Conservation (phyloP, 2,797 vertebrate genomes). For the Myotis myotis region DNA sequence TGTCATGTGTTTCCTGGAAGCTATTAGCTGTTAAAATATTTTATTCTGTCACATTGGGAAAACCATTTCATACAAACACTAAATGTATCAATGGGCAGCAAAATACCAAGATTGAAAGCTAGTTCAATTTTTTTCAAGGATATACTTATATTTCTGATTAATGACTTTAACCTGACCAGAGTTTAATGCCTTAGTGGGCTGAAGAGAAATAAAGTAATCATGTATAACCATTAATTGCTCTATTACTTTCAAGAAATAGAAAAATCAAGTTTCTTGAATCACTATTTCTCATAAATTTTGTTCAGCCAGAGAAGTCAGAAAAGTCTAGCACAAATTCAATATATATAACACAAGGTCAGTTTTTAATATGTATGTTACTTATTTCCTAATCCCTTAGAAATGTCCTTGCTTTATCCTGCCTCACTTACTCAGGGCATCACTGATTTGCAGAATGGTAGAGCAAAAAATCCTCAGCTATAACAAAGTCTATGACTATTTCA, state of each 20-base stretch:
- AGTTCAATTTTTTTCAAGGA: slow-evolving; percentile 64
- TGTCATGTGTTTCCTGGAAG: slow-evolving; percentile 24
- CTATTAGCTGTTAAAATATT: slow-evolving; percentile 40
- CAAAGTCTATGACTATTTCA: not conserved
- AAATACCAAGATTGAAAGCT: slow-evolving; percentile 60
- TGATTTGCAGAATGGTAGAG: not conserved
- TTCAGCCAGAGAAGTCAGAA: slow-evolving; percentile 30
- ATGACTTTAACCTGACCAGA: slow-evolving; percentile 59
- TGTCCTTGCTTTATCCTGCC: not conserved
- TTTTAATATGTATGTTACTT: slow-evolving; percentile 1
- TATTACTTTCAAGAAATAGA: slow-evolving; percentile 60
- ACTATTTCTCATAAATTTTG: slow-evolving; percentile 36
- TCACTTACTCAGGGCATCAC: not conserved
- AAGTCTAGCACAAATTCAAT: not conserved
- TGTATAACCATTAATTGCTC: slow-evolving; percentile 38
- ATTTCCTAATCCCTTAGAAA: slow-evolving; percentile 50
- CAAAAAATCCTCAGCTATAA: not conserved
- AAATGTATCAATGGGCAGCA: slow-evolving; percentile 54
- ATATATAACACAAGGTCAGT: not conserved
- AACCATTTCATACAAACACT: slow-evolving; percentile 63
- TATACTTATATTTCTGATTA: slow-evolving; percentile 60
- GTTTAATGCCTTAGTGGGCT: slow-evolving; percentile 48
- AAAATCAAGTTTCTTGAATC: slow-evolving; percentile 51
- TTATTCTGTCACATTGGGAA: slow-evolving; percentile 56
- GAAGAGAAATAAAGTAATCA: slow-evolving; percentile 55